Evolutionary conservation across 2,888 invertebrate species (phyloP).

Genomic region (Xanthorhoe spadicearia): DNA sequence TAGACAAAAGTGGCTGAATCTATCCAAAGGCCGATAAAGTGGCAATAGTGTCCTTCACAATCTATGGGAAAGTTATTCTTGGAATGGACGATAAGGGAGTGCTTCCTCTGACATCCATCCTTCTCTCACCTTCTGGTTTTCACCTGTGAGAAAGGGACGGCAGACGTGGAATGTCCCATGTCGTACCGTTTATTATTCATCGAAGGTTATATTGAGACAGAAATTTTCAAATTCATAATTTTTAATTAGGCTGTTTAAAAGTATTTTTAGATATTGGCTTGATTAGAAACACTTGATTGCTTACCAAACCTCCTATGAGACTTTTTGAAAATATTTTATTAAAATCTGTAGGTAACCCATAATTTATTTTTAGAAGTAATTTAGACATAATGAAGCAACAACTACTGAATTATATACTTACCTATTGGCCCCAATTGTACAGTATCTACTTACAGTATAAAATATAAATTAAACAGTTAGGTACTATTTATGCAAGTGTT

Average conservation of each 20-base stretch:
- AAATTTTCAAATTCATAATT: conserved; percentile 43
- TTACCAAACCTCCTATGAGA: not conserved
- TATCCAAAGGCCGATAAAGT: conserved; percentile 11
- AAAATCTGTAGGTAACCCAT: no score
- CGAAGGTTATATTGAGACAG: conserved; percentile 60
- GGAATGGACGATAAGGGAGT: conserved; percentile 78
- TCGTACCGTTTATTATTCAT: conserved; percentile 73
- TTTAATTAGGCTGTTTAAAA: conserved; percentile 28
- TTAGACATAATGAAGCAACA: no score
- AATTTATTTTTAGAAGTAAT: no score
- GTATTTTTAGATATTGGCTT: not conserved
- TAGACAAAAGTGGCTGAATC: conserved; percentile 5
- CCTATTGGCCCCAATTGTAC: conserved; percentile 11
- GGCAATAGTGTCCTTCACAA: conserved; percentile 53
- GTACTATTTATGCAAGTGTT: conserved; percentile 55
- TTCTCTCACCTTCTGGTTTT: conserved; percentile 42
- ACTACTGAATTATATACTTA: not conserved
- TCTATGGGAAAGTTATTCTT: conserved; percentile 82
- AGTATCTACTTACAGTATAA: conserved; percentile 18
- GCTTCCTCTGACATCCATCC: conserved; percentile 65
- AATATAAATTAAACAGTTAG: conserved; percentile 48
- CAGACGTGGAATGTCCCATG: conserved; percentile 71
- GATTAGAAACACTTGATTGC: not conserved
- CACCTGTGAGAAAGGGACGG: conserved; percentile 48
- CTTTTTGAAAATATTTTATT: no score